Evolutionary conservation across 35 echinoderm and acorn worm genomes (phyloP).

Genomic region (Chiridota heheva): DNA sequence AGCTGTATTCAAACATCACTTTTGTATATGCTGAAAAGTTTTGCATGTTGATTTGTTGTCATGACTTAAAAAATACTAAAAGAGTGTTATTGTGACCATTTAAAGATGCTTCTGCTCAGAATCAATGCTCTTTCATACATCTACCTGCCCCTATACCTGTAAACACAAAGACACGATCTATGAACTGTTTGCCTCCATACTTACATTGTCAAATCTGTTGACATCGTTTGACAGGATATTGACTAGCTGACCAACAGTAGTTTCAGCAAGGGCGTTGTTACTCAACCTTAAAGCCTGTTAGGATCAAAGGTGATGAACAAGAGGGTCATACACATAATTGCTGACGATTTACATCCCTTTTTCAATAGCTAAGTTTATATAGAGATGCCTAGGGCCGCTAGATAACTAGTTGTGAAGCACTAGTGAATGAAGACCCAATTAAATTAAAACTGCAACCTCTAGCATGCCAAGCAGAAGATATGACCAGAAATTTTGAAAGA

Average conservation of each 20-base stretch:
- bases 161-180: not conserved
- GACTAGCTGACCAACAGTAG: constrained; percentile 81
- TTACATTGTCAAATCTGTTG: constrained; percentile 92
- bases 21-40: no score
- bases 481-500: not conserved
- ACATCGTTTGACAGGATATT: constrained; percentile 95
- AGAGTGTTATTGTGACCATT: no score
- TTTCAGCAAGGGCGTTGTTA: constrained; percentile 65
- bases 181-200: not conserved
- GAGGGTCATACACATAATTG: not conserved
- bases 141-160: not conserved
- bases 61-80: no score
- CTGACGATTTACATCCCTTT: no score
- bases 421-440: not conserved
- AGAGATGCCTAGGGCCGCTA: no score
- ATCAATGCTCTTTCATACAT: not conserved
- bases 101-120: no score
- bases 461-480: not conserved
- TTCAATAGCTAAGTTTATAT: no score
- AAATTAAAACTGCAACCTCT: not conserved
- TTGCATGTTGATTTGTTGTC: no score
- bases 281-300: constrained; percentile 67
- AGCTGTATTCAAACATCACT: no score
- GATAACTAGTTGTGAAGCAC: not conserved
- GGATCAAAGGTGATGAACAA: not conserved